Conservation (phyloP, 2,797 vertebrate genomes). For the Gobionotothen gibberifrons region DNA sequence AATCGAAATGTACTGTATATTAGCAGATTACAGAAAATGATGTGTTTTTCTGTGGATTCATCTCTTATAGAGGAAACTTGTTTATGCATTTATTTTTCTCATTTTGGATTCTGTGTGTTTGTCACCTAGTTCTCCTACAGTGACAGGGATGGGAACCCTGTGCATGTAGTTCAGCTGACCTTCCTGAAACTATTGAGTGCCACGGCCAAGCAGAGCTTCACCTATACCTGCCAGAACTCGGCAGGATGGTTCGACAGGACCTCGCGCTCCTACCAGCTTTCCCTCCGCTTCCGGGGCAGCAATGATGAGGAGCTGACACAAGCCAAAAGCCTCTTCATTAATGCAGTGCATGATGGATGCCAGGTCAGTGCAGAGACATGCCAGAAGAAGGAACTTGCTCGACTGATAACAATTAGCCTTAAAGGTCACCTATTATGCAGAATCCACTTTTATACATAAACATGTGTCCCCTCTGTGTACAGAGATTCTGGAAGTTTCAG, state of each 20-base stretch:
- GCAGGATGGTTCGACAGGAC: slow-evolving; percentile 89
- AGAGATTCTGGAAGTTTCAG: too few relatives aligned
- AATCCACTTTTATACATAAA: too few relatives aligned
- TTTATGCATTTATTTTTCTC: slow-evolving; percentile 16
- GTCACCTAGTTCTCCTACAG: slow-evolving; percentile 89
- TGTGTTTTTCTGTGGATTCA: slow-evolving; percentile 1
- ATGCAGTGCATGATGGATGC: slow-evolving; percentile 88
- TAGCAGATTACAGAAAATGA: slow-evolving; percentile 8
- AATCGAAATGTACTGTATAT: not conserved
- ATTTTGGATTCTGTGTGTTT: slow-evolving; percentile 1
- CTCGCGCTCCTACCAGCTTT: slow-evolving; percentile 74
- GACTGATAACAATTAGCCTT: slow-evolving; percentile 35
- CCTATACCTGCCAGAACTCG: slow-evolving; percentile 90
- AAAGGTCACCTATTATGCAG: too few relatives aligned
- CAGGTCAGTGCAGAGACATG: slow-evolving; percentile 81
- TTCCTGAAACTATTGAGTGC: slow-evolving; percentile 94
- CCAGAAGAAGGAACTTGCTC: not conserved
- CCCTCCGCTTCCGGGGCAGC: slow-evolving; percentile 86
- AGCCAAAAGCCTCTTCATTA: slow-evolving; percentile 83
- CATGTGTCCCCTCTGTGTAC: too few relatives aligned
- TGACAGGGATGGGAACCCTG: slow-evolving; percentile 86
- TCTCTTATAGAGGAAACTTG: slow-evolving; percentile 18
- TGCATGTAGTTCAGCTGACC: slow-evolving; percentile 91
- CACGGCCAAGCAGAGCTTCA: slow-evolving; percentile 88
- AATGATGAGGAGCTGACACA: slow-evolving; percentile 89